Base-by-base conservation (phyloP, 1,140 invertebrate genomes). In the Drosophila nebulosa region DNA sequence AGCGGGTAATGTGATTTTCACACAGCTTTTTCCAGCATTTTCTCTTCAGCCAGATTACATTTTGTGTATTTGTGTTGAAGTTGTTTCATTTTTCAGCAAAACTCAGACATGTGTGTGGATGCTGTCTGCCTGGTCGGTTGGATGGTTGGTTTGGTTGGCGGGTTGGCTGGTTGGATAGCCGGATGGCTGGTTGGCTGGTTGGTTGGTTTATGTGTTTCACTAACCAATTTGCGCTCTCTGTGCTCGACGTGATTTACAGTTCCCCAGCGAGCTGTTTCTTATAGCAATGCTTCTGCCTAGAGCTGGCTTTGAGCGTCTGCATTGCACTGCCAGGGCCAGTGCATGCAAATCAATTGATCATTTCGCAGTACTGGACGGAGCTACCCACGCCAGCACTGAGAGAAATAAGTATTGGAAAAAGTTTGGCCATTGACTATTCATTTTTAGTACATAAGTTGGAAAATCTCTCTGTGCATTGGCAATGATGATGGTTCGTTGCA, bases 321-420 rank as follows among this genome's bases (percentile, higher is more conserved):
- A 12, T 26, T 52, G 35, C 56, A 51, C 22, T 27, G 35, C 50
- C 22, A 18, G 39, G 21, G 24, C 27, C 46, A 69, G 64, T 52
- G 62, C 75, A 86, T 80, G 81, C 78, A 85, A 86, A 85, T 85
- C 81, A 86, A 85, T 85, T 81, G 81, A 86, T 81, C 81, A 81
- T 74, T 86, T 81, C 59, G 46, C 57, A 63, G 24, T 46, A 18
- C 69, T 58, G 30, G 18, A 56, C 12, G 4, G 57, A 2, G 6
- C 9, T 12, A 39, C 21, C 12, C 36, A 5, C 16, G n/a, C 22
- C 24, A 5, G 3, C 56, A 39, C 56, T 58, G 56, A 21, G 18
- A 32, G 30, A 36, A 57, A 22, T 35, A 10, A 30, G 4, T n/a
- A n/a, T 7, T 9, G 24, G 27, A 10, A 32, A 32, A 32, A n/a